A percentile compares a stretch with the other conserved stretches of the same genome.
Evolutionary conservation across 2,888 invertebrate genomes (phyloP).

Genomic region (Fabriciana adippe): DNA sequence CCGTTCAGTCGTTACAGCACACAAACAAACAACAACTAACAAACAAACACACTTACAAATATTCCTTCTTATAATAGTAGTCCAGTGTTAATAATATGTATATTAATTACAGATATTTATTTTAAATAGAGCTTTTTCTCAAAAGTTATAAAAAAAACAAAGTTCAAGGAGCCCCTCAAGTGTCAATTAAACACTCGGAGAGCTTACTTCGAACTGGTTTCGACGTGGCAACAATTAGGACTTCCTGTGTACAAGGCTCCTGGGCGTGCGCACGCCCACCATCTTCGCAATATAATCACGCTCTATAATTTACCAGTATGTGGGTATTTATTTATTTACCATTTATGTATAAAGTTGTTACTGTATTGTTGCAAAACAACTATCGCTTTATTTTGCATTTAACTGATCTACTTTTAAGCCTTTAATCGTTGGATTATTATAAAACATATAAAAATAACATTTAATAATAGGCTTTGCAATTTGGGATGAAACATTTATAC

Average conservation of each 20-base stretch:
- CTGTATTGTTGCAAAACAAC: conserved; percentile 1
- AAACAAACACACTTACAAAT: too few species aligned
- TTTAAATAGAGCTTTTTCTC: conserved; percentile 1
- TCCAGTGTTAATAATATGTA: too few species aligned
- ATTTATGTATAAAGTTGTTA: conserved; percentile 12
- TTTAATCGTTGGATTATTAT: neutral
- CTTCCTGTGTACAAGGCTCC: conserved; percentile 59
- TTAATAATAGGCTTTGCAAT: too few species aligned
- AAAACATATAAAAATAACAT: too few species aligned
- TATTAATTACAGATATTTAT: too few species aligned
- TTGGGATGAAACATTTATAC: too few species aligned
- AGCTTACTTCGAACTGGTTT: conserved; percentile 23
- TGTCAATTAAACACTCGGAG: conserved; percentile 25
- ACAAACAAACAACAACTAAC: too few species aligned
- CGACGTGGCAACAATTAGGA: conserved; percentile 58
- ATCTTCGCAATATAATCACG: conserved; percentile 10
- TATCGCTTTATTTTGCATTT: conserved; percentile 8
- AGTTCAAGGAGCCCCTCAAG: conserved; percentile 9
- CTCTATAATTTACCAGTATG: conserved; percentile 14
- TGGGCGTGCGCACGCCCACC: conserved; percentile 28
- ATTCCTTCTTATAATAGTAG: too few species aligned
- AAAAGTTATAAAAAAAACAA: conserved; percentile 5
- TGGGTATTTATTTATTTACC: conserved; percentile 15
- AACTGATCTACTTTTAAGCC: neutral
- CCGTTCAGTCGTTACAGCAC: too few species aligned